Percentiles rank a stretch among this genome's conserved stretches.
These are phyloP conservation scores for Drosophila falleni DNA, from an alignment of 2,888 invertebrate species.

Conservation along the genomic window DNA sequence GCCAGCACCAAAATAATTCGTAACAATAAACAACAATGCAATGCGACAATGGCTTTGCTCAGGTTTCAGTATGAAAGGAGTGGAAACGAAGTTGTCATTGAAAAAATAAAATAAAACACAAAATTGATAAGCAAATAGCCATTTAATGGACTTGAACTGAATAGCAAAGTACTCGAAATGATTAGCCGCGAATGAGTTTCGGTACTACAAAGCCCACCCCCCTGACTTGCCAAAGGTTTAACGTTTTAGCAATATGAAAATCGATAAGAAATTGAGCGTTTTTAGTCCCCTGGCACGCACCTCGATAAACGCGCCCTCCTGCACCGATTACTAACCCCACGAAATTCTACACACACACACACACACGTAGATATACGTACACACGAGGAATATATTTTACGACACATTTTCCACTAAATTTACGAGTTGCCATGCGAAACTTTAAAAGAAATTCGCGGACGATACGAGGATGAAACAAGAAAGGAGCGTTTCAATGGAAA, in stretches of 20 bases:
- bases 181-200: conserved; percentile 63
- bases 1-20: conserved; percentile 48
- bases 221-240: conserved; percentile 10
- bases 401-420: conserved; percentile 63
- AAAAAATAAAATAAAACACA: conserved; percentile 38
- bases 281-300: conserved; percentile 42
- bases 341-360: neutral
- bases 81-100: neutral
- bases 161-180: conserved; percentile 65
- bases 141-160: conserved; percentile 71
- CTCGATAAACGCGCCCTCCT: conserved; percentile 26
- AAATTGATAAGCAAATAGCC: conserved; percentile 77
- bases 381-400: conserved; percentile 55
- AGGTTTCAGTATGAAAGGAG: neutral
- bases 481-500: conserved; percentile 1
- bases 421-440: conserved; percentile 61
- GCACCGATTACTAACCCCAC: neutral
- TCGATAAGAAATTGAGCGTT: conserved; percentile 56
- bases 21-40: conserved; percentile 55
- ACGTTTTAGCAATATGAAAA: conserved; percentile 49
- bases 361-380: conserved; percentile 9
- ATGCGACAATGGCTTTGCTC: conserved; percentile 54
- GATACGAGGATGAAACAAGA: neutral
- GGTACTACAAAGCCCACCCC: neutral
- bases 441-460: conserved; percentile 62